phyloP scores from a whole-genome alignment of 2,797 vertebrate species.

The Sebastes iracundus region DNA sequence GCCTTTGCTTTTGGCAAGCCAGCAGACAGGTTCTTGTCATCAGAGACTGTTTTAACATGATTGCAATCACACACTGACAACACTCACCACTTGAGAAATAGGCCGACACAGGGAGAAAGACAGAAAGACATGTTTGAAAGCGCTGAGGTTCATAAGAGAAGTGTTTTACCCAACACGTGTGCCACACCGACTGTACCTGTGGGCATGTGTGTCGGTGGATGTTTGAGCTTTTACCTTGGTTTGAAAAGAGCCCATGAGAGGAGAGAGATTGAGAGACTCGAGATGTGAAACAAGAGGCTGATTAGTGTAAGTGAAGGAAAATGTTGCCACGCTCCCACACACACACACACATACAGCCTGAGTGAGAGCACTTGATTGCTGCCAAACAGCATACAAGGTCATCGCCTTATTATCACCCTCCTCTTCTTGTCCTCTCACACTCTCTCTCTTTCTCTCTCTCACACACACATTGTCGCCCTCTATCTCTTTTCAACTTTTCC shows the following conservation, averaged over 20 bases:
- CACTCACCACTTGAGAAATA: constrained; percentile 29
- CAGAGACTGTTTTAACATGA: constrained; percentile 50
- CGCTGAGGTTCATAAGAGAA: constrained; percentile 7
- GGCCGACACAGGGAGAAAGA: neutral
- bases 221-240: constrained; percentile 15
- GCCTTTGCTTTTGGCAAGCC: neutral
- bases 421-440: constrained; percentile 38
- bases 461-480: neutral
- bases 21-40: constrained; percentile 20
- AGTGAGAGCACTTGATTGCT: constrained; percentile 57
- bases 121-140: constrained; percentile 10
- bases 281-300: constrained; percentile 50
- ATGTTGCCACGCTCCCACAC: constrained; percentile 21
- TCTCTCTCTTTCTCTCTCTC: neutral
- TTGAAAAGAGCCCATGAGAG: constrained; percentile 29
- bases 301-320: constrained; percentile 57
- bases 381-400: constrained; percentile 68
- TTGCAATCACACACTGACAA: constrained; percentile 56
- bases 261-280: neutral
- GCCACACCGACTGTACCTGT: neutral
- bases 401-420: constrained; percentile 55
- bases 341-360: constrained; percentile 1
- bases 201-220: neutral
- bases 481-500: constrained; percentile 5
- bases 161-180: constrained; percentile 10